Conservation (phyloP, 2,888 invertebrate species). For the Byasa hedistus region DNA sequence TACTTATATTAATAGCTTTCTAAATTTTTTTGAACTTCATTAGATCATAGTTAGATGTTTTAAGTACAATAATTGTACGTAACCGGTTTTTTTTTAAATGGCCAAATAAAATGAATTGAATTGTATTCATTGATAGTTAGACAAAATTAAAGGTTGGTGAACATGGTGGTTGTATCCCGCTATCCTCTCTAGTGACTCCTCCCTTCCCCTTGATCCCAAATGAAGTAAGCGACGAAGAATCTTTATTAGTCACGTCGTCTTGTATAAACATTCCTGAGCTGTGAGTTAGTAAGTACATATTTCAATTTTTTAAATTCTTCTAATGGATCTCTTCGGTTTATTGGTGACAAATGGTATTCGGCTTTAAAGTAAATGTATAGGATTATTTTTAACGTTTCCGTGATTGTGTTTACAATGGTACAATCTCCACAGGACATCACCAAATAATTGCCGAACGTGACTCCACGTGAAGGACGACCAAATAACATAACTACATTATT, state of each 20-base stretch:
- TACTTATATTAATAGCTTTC: too few species aligned
- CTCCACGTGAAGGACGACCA: constrained; percentile 54
- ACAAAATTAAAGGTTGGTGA: constrained; percentile 9
- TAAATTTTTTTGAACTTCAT: too few species aligned
- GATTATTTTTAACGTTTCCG: constrained; percentile 30
- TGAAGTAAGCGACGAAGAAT: constrained; percentile 12
- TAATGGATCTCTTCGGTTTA: constrained; percentile 22
- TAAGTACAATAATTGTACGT: not conserved
- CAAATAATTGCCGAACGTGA: constrained; percentile 54
- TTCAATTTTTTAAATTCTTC: constrained; percentile 14
- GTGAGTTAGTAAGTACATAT: constrained; percentile 22
- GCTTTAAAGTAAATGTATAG: constrained; percentile 7
- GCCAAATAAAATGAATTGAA: not conserved
- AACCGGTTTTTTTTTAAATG: not conserved
- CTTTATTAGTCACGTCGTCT: constrained; percentile 27
- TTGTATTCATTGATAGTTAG: not conserved
- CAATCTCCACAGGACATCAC: constrained; percentile 56
- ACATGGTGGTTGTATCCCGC: constrained; percentile 7
- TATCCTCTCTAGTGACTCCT: constrained; percentile 18
- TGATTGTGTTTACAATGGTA: constrained; percentile 41
- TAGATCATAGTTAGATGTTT: too few species aligned
- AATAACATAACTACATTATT: constrained; percentile 45
- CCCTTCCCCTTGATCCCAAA: too few species aligned
- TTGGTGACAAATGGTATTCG: constrained; percentile 18
- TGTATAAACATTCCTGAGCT: constrained; percentile 26